Conservation (phyloP, 2,888 invertebrate genomes). For the Rhagonycha fulva region DNA sequence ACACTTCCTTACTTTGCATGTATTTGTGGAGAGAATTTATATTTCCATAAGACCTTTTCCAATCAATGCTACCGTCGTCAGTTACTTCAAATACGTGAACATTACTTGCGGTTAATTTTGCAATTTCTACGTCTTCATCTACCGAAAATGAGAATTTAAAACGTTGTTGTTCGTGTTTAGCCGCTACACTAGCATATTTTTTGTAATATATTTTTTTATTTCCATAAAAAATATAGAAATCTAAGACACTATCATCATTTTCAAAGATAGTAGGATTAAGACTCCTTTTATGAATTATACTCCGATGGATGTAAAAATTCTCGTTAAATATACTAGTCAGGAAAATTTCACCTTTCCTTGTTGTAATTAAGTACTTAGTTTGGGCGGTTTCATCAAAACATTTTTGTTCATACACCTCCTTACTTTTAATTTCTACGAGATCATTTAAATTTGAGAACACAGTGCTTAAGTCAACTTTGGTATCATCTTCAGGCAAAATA, state of each 20-base stretch:
- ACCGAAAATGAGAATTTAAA: background rate
- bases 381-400: slow-evolving; percentile 13
- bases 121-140: background rate
- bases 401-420: background rate
- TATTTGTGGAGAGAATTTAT: background rate
- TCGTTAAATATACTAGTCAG: slow-evolving; percentile 10
- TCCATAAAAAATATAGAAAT: slow-evolving; percentile 7
- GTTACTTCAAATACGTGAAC: slow-evolving; percentile 15
- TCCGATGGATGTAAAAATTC: slow-evolving; percentile 16
- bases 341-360: background rate
- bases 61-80: background rate
- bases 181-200: background rate
- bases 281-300: slow-evolving; percentile 1
- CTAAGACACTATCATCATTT: background rate
- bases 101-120: background rate
- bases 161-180: background rate
- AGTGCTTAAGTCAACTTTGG: background rate
- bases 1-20: background rate
- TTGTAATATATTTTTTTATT: slow-evolving; percentile 1
- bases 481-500: slow-evolving; percentile 2
- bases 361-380: slow-evolving; percentile 10
- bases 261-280: slow-evolving; percentile 5
- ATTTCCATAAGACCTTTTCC: slow-evolving; percentile 7
- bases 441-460: background rate
- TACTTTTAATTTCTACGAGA: background rate